Evolutionary conservation across 2,888 invertebrate species (phyloP), one percentile per base, ranked within the genome.

Genomic region (Spodoptera littoralis): DNA sequence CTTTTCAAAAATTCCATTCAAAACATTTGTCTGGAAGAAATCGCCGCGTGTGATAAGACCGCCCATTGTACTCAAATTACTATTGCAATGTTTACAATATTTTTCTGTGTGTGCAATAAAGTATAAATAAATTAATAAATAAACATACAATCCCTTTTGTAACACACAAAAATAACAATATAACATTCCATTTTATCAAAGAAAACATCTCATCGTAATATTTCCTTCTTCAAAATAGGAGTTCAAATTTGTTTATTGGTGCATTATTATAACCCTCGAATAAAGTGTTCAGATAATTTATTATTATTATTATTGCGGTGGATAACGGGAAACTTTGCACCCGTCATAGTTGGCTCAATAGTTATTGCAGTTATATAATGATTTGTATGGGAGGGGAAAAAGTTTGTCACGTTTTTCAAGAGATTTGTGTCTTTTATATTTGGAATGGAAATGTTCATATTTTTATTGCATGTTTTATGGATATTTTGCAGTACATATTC

Each of bases 271-370:
- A 45, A 45, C 64, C 53, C 59, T 56, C 41, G 22, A 18, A 24
- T n/a, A 41, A 13, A 12, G 42, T 73, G 73, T 76, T 62, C 73
- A 79, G 9, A 81, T 77, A 89, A 92, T 93, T 92, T 93, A 93
- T 85, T 85, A 90, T 92, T 93, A 92, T 92, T 90, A 92, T 90
- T 90, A 92, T 92, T 88, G 88, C 86, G 75, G 56, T 80, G 75
- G 79, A 88, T 89, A 90, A 91, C 89, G 86, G 73, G 70, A 82
- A 84, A 86, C 82, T 86, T 82, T 75, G 73, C 76, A 57, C 65
- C 69, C 63, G 53, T 22, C 76, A 86, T 85, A 86, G 86, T 86
- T 83, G 84, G 88, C 88, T 89, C 88, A 90, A 84, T 88, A 84
- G 81, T 89, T 87, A 88, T 82, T 84, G 85, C 85, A 83, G 89